Conservation (phyloP, 2,113 vertebrate species). For the Plecturocebus donacophilus region DNA sequence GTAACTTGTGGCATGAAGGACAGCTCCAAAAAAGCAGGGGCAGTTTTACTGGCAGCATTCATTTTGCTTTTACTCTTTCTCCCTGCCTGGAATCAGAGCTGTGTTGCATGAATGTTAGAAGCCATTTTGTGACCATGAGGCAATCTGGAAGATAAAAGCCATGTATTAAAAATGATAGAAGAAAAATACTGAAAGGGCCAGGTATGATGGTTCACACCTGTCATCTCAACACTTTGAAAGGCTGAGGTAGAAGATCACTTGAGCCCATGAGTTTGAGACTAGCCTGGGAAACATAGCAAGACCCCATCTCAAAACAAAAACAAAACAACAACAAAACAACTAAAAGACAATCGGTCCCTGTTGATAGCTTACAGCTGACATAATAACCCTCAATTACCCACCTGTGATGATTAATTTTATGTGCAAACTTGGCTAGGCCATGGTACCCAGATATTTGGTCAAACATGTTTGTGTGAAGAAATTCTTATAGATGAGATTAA, state of each 20-base stretch:
- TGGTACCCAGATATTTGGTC: background rate
- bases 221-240: too few species aligned
- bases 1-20: background rate
- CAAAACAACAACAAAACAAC: background rate
- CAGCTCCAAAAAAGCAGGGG: background rate
- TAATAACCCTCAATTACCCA: background rate
- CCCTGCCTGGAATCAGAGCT: background rate
- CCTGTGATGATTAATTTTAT: background rate
- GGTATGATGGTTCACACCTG: too few species aligned
- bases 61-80: background rate
- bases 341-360: background rate
- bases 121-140: background rate
- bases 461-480: background rate
- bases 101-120: background rate
- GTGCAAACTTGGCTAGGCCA: background rate
- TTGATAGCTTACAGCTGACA: accelerated
- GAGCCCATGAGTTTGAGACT: too few species aligned
- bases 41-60: background rate
- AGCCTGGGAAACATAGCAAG: too few species aligned
- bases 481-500: background rate
- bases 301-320: too few species aligned
- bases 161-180: background rate
- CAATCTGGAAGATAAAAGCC: background rate
- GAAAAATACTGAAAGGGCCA: background rate
- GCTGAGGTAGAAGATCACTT: too few species aligned